Evolutionary conservation across 2,113 vertebrate species (phyloP).

Genomic region (Siphamia tubifer): DNA sequence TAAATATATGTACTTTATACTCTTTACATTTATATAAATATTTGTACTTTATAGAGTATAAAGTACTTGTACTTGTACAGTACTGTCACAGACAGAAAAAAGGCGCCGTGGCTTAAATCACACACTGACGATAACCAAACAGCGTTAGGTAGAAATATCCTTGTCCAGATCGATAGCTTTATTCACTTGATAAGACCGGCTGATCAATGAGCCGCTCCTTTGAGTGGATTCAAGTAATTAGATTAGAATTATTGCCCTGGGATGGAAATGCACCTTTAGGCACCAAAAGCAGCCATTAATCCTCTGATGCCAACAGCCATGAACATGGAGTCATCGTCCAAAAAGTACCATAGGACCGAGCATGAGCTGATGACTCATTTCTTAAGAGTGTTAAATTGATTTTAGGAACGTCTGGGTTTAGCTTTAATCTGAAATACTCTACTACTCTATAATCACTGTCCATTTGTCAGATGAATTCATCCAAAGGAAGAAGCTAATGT

Average conservation of each 20-base stretch:
- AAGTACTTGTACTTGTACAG: no score
- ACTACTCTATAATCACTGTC: conserved; percentile 24
- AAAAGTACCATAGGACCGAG: conserved; percentile 55
- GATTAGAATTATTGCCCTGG: conserved; percentile 77
- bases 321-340: conserved; percentile 67
- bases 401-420: conserved; percentile 54
- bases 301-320: conserved; percentile 54
- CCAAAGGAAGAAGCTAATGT: background rate
- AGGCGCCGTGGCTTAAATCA: conserved; percentile 60
- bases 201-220: conserved; percentile 72
- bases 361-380: conserved; percentile 68
- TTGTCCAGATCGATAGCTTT: conserved; percentile 64
- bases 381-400: conserved; percentile 73
- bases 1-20: no score
- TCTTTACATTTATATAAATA: no score
- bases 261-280: conserved; percentile 69
- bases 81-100: no score
- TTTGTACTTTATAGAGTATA: no score
- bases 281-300: conserved; percentile 73
- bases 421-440: conserved; percentile 57
- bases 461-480: conserved; percentile 27
- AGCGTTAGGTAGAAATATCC: conserved; percentile 70
- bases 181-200: conserved; percentile 66
- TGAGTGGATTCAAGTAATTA: conserved; percentile 80
- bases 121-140: conserved; percentile 57